These are phyloP conservation scores for Halcyon badia DNA, from an alignment of 2,797 vertebrate species.

Conservation along the genomic window DNA sequence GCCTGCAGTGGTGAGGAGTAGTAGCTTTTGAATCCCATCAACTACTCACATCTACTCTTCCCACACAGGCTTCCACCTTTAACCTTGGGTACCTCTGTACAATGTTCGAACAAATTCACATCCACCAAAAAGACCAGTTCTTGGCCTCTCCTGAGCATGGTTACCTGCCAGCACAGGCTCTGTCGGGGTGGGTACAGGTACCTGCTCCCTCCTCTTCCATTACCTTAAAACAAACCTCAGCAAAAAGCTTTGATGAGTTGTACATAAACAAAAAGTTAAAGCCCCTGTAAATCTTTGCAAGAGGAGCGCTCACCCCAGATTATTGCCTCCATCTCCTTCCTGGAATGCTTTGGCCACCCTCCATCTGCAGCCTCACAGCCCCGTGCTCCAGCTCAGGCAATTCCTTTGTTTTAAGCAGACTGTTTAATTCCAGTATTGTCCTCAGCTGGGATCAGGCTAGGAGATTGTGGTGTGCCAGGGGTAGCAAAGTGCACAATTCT, in stretches of 20 bases:
- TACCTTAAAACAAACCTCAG: neutral
- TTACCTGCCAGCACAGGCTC: neutral
- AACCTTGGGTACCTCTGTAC: fast-evolving
- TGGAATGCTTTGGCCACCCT: neutral
- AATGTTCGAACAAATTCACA: neutral
- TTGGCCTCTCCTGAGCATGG: fast-evolving
- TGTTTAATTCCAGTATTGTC: neutral
- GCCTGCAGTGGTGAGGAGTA: fast-evolving
- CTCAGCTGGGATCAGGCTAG: neutral
- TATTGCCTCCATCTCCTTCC: neutral
- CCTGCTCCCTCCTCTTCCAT: neutral
- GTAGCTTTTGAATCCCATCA: neutral
- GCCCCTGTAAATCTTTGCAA: neutral
- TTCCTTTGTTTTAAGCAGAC: neutral
- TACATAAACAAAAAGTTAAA: neutral
- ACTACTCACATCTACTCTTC: fast-evolving
- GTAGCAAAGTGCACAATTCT: neutral
- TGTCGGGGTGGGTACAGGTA: neutral
- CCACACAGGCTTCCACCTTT: neutral
- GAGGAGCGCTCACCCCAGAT: fast-evolving
- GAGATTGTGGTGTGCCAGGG: neutral
- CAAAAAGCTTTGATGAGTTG: neutral
- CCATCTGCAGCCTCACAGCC: neutral
- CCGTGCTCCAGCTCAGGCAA: neutral
- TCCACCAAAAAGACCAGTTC: neutral